Evolutionary conservation across 2,113 vertebrate species (phyloP).

Genomic region (Coptodon bakossiorum): DNA sequence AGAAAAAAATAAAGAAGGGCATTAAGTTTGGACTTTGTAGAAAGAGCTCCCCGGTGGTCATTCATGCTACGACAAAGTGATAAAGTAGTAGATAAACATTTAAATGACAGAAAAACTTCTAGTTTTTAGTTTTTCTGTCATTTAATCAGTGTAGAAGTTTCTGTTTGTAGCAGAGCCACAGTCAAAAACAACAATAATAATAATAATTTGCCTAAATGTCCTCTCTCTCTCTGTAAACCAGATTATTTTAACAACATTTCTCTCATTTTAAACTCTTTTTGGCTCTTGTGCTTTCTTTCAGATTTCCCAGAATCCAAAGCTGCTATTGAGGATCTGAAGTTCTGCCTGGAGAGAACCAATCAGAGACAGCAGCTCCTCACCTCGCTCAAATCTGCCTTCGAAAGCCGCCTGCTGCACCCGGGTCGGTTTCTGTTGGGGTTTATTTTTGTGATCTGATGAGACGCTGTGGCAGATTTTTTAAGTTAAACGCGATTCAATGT

Average conservation of each 20-base stretch:
- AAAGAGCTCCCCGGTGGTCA: neutral
- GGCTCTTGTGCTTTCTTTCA: conserved; percentile 19
- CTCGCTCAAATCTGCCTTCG: conserved; percentile 87
- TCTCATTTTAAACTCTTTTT: accelerated
- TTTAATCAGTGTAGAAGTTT: neutral
- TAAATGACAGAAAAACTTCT: neutral
- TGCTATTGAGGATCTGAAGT: conserved; percentile 92
- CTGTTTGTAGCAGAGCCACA: neutral
- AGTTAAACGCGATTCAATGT: accelerated
- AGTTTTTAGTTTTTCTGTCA: neutral
- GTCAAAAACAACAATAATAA: neutral
- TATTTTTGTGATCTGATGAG: neutral
- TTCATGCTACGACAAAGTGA: neutral
- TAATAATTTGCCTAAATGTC: too few relatives aligned
- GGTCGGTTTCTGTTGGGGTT: conserved; percentile 61
- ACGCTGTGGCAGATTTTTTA: neutral
- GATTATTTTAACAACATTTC: neutral
- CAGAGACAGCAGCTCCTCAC: conserved; percentile 91
- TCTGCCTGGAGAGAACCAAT: conserved; percentile 91
- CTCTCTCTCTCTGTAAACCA: neutral
- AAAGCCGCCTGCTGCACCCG: conserved; percentile 90
- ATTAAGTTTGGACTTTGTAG: neutral
- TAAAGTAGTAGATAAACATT: neutral
- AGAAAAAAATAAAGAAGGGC: neutral
- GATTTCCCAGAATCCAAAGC: conserved; percentile 97